Evolutionary conservation across 2,888 invertebrate species (phyloP).

Genomic region (Brassicogethes aeneus): DNA sequence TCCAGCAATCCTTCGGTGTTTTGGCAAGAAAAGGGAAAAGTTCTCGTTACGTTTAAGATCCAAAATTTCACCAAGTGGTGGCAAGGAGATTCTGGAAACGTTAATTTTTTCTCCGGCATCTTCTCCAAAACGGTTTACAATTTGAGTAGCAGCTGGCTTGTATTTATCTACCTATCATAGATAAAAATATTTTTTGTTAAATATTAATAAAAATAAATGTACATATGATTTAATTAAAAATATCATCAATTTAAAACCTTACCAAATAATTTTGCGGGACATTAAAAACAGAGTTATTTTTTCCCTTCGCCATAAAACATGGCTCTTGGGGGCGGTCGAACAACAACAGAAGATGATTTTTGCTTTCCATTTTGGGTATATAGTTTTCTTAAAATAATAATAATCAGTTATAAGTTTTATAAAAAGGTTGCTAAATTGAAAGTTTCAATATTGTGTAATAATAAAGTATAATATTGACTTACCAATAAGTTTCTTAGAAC

Average conservation of each 20-base stretch:
- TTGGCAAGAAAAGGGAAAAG: constrained; percentile 68
- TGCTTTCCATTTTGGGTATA: constrained; percentile 21
- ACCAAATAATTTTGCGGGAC: constrained; percentile 42
- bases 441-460: too few relatives aligned
- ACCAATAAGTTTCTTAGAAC: too few relatives aligned
- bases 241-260: not conserved
- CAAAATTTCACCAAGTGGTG: constrained; percentile 49
- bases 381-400: too few relatives aligned
- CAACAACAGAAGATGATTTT: constrained; percentile 52
- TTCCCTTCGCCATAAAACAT: constrained; percentile 67
- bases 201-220: too few relatives aligned
- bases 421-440: too few relatives aligned
- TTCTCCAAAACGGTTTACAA: constrained; percentile 53
- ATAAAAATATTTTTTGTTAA: too few relatives aligned
- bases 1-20: constrained; percentile 62
- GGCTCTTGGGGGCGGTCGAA: constrained; percentile 72
- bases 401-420: too few relatives aligned
- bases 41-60: constrained; percentile 51
- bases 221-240: too few relatives aligned
- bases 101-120: constrained; percentile 46
- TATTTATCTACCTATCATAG: constrained; percentile 46
- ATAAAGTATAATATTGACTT: too few relatives aligned
- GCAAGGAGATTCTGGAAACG: constrained; percentile 46
- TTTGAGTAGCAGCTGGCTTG: constrained; percentile 47
- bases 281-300: constrained; percentile 52